phyloP scores from a whole-genome alignment of 2,113 vertebrate species.

The Anarrhichthys ocellatus region DNA sequence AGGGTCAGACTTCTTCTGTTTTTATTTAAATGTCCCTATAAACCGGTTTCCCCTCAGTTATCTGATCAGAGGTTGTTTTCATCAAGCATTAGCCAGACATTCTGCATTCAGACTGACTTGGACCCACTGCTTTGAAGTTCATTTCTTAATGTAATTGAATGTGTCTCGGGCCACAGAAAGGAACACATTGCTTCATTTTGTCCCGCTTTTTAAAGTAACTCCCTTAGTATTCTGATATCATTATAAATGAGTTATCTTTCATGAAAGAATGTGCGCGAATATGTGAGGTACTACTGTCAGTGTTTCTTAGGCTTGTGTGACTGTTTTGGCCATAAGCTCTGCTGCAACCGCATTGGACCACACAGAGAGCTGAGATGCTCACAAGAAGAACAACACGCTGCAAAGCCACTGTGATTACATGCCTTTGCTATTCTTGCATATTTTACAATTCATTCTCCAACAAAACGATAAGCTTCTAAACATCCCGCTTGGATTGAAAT shows the following conservation, averaged over 20 bases:
- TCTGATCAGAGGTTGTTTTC: slow-evolving; percentile 29
- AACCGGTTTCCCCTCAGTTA: slow-evolving; percentile 9
- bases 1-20: slow-evolving; percentile 4
- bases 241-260: background rate
- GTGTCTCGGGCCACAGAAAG: background rate
- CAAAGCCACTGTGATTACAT: slow-evolving; percentile 39
- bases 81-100: slow-evolving; percentile 17
- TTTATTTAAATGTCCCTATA: background rate
- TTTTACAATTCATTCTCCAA: slow-evolving; percentile 31
- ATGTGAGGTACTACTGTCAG: slow-evolving; percentile 6
- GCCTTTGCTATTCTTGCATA: slow-evolving; percentile 49
- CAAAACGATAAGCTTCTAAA: slow-evolving; percentile 20
- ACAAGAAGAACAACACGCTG: slow-evolving; percentile 35
- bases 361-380: slow-evolving; percentile 37
- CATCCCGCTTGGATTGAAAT: slow-evolving; percentile 16
- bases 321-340: slow-evolving; percentile 7
- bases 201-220: slow-evolving; percentile 26
- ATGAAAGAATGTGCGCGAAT: slow-evolving; percentile 10
- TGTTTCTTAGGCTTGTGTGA: slow-evolving; percentile 21
- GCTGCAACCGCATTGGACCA: slow-evolving; percentile 29
- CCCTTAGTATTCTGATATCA: background rate
- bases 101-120: slow-evolving; percentile 1
- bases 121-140: slow-evolving; percentile 12
- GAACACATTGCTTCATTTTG: slow-evolving; percentile 1
- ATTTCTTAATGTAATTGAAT: slow-evolving; percentile 9